Base-by-base conservation (phyloP, 2,888 invertebrate species). In the Osmoderma eremita region DNA sequence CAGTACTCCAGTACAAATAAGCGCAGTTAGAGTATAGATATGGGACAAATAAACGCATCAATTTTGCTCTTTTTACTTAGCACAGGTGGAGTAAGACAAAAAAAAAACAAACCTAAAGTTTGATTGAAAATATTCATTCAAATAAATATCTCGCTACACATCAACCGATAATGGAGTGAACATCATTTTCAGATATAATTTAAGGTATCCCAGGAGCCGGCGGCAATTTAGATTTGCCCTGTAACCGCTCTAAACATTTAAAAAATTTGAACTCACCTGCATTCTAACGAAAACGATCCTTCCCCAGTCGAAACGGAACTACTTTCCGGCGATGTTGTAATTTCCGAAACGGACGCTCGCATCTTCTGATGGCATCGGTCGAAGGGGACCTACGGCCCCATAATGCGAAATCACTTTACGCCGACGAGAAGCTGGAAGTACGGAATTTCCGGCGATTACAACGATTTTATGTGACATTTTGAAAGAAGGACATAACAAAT, bases 291-390 rank as follows among this genome's bases (percentile, higher is more conserved):
- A 39, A 65, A 56, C 22, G 70, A 64, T 42, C 63, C 69, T 42
- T 68, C 66, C 64, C 65, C 18, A 13, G 45, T 42, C 53, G 67
- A 54, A 67, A 39, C 51, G 66, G 67, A 30, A 63, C 65, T 67
- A 66, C 41, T 22, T 13, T 49, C 67, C 70, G 69, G 67, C 51
- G 39, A 41, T 42, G 41, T 20, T n/a, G 56, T 12, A 8, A 22
- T 65, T 22, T 42, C 13, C 65, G 65, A 18, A 8, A 20, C 22
- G 15, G 17, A 18, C 20, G 6, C 36, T 54, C 10, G 53, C 64
- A 65, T 65, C 51, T 65, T 42, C 65, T 54, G 65, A 56, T n/a
- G 41, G 3, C 56, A 56, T 56, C 39, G 13, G 56, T 36, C 22
- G 13, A 56, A 22, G 20, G 41, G 22, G 6, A 22, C 20, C 13